Evolutionary conservation across 2,113 vertebrate species (phyloP).

Genomic region (Tricholaema leucomelas): DNA sequence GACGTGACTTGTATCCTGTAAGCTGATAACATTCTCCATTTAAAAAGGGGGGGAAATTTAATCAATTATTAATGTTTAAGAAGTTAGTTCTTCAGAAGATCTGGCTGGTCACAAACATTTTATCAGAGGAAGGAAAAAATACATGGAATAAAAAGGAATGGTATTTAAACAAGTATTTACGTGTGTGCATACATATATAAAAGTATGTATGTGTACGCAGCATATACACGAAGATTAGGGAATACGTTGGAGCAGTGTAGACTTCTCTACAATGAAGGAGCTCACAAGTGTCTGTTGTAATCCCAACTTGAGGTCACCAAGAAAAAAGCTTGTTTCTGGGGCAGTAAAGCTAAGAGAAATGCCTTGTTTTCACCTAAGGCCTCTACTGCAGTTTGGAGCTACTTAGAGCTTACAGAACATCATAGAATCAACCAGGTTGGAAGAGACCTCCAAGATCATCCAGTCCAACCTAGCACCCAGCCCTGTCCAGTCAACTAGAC

Average conservation of each 20-base stretch:
- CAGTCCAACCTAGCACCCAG: too few species aligned
- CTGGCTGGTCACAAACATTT: neutral
- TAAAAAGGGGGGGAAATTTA: neutral
- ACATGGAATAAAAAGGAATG: neutral
- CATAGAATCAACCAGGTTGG: too few species aligned
- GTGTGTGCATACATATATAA: neutral
- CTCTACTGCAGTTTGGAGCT: rapidly evolving
- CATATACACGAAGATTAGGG: neutral
- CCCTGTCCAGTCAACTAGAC: too few species aligned
- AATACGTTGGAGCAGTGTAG: neutral
- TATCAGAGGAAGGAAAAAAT: neutral
- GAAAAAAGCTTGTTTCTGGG: neutral
- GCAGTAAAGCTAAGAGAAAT: neutral
- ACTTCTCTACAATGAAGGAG: neutral
- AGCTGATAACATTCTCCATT: neutral
- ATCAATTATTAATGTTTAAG: neutral
- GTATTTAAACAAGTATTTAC: neutral
- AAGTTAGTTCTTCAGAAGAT: neutral
- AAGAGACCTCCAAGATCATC: too few species aligned
- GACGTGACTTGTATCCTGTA: neutral
- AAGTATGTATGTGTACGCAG: neutral
- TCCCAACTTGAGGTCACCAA: neutral
- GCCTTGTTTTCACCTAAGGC: neutral
- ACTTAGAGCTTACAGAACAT: neutral
- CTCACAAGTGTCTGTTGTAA: neutral